Evolutionary conservation across 2,113 vertebrate genomes (phyloP).

Genomic region (Redunca redunca): DNA sequence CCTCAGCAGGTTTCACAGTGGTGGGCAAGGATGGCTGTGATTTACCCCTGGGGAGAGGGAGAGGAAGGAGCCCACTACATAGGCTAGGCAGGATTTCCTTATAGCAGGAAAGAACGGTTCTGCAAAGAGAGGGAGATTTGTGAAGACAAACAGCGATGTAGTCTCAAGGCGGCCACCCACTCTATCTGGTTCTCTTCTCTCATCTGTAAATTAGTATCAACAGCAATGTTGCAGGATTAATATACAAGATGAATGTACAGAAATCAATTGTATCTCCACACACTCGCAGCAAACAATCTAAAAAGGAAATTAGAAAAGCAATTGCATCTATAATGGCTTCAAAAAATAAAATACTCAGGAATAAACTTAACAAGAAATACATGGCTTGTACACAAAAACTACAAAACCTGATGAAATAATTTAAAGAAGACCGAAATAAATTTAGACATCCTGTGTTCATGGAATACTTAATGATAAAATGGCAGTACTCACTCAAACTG

Average conservation of each 20-base stretch:
- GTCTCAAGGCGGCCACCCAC: neutral
- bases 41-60: neutral
- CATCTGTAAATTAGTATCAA: neutral
- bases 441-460: neutral
- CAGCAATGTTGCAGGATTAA: neutral
- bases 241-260: neutral
- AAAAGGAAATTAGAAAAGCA: neutral
- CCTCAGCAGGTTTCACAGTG: neutral
- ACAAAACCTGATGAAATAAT: neutral
- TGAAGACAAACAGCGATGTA: neutral
- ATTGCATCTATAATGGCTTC: neutral
- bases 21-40: neutral
- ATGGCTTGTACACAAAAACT: neutral
- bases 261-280: neutral
- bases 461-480: neutral
- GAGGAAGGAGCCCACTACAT: neutral
- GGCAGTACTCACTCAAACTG: neutral
- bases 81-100: neutral
- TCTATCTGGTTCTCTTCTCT: neutral
- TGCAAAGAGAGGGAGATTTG: neutral
- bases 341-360: constrained; percentile 4
- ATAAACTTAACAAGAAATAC: neutral
- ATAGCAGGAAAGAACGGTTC: neutral
- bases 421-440: neutral
- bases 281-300: neutral